phyloP scores from a whole-genome alignment of 2,888 invertebrate species.

The Amphipoea lucens region DNA sequence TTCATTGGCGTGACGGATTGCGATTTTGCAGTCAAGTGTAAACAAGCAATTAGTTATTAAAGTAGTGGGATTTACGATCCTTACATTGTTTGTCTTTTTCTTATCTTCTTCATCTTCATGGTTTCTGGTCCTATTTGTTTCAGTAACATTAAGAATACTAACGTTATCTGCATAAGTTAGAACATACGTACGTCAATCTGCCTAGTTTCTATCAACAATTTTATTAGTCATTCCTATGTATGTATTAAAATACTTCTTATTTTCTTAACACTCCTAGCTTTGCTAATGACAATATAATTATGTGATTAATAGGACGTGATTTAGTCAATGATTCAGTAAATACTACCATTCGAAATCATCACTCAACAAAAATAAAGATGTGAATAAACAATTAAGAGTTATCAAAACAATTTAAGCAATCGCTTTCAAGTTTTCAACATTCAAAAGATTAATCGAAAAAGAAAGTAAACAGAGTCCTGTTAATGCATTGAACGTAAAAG shows the following conservation, averaged over 20 bases:
- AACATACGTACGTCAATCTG: neutral
- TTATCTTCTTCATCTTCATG: neutral
- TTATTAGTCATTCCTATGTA: neutral
- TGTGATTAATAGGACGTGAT: neutral
- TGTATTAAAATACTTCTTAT: neutral
- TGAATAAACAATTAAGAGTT: conserved; percentile 17
- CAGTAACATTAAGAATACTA: neutral
- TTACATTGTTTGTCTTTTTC: conserved; percentile 8
- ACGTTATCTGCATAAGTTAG: neutral
- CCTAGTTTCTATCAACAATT: neutral
- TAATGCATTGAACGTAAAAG: conserved; percentile 16
- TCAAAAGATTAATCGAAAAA: conserved; percentile 30
- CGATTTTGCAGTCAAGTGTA: conserved; percentile 59
- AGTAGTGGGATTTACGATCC: conserved; percentile 18
- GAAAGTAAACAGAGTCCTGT: conserved; percentile 38
- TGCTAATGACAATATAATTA: neutral
- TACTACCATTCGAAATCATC: conserved; percentile 4
- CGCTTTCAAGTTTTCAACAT: conserved; percentile 23
- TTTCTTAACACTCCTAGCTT: conserved; percentile 5
- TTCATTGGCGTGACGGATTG: conserved; percentile 61
- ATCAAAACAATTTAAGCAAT: conserved; percentile 25
- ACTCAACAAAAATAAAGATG: conserved; percentile 5
- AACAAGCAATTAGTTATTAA: conserved; percentile 50
- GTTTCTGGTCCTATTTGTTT: neutral
- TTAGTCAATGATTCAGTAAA: conserved; percentile 5